Conservation (phyloP, 2,888 invertebrate species). For the Caenorhabditis sp. region DNA sequence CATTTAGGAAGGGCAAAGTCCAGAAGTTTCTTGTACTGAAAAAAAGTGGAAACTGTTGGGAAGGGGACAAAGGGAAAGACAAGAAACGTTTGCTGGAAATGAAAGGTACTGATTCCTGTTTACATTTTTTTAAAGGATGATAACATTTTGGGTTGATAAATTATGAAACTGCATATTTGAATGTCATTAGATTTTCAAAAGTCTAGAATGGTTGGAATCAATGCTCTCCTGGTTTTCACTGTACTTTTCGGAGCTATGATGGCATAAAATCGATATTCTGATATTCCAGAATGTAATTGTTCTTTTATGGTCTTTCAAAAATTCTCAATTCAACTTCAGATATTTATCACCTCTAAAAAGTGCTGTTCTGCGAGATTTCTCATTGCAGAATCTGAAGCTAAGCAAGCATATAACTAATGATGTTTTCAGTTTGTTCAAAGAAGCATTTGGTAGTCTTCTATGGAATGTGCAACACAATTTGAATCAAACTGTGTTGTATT, state of each 20-base stretch:
- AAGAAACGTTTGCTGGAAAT: no score
- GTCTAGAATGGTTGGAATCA: no score
- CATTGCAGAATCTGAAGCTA: neutral
- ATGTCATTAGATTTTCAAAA: no score
- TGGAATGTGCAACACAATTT: constrained; percentile 20
- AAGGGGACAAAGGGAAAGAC: no score
- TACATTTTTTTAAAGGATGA: no score
- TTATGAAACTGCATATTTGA: no score
- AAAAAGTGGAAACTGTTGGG: neutral
- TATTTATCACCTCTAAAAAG: neutral
- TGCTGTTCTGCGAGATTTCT: constrained; percentile 6
- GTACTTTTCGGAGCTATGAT: no score
- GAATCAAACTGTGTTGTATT: neutral
- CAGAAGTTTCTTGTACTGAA: neutral
- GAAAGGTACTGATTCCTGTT: no score
- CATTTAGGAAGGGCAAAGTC: constrained; percentile 2
- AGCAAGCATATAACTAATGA: constrained; percentile 4
- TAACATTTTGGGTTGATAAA: no score
- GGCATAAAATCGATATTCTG: no score
- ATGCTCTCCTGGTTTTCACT: no score
- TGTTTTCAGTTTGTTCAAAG: neutral
- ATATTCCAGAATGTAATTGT: constrained; percentile 7
- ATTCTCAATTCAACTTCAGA: neutral
- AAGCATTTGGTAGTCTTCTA: constrained; percentile 12
- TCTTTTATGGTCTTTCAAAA: neutral